Base-by-base conservation (phyloP, 2,888 invertebrate species). In the Plagodis pulveraria region DNA sequence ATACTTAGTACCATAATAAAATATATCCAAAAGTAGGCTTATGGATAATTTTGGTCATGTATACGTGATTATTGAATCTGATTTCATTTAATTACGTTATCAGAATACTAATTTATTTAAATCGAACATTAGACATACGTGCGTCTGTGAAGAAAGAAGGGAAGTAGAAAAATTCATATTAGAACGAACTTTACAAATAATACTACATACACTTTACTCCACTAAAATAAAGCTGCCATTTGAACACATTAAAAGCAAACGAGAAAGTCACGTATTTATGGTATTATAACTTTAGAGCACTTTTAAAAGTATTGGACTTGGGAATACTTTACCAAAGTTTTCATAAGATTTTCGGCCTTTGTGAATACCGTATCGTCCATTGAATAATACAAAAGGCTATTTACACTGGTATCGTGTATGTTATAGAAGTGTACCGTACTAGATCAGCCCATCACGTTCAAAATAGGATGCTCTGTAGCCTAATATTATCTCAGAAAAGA, bases 201-300 rank as follows among this genome's bases (percentile, higher is more conserved):
- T 22, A 33, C 44, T 46, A 34, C 43, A 12, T 42, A 34, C 10
- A 44, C 48, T 43, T 47, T 32, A 36, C 45, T 38, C 40, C 8
- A 45, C 34, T n/a, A n/a, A n/a, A 47, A 57, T 57, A 60, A 49
- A 52, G 44, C 44, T 50, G 48, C 58, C 33, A 47, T 11, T 11
- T 48, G 34, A 50, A 62, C 51, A 62, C 63, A 65, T 65, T 62
- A 64, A 60, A 65, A 67, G 65, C 62, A 58, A 62, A 55, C 51
- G 51, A 34, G 49, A 45, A 58, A 65, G 62, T 66, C 62, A 56
- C 64, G 62, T 64, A 66, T 63, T 66, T 61, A 66, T 64, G 61
- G 64, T 67, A 66, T 61, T 61, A 63, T 61, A 62, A 57, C 63
- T 67, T 57, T 63, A 65, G 52, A 46, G 63, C 50, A 60, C 62